Conservation (phyloP, 2,113 vertebrate species). For the Miniopterus natalensis region DNA sequence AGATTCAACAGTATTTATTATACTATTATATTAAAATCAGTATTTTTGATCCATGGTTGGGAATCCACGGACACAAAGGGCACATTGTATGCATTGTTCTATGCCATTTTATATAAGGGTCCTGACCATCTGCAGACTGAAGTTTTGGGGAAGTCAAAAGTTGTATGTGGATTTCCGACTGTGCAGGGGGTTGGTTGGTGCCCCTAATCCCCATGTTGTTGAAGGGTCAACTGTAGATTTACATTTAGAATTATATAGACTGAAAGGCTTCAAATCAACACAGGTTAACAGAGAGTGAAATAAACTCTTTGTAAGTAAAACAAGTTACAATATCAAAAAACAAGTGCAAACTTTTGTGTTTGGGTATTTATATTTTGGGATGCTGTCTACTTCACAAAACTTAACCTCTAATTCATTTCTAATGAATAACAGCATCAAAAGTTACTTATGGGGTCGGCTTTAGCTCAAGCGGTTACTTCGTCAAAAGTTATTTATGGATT, state of each 20-base stretch:
- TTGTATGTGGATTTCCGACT: background rate
- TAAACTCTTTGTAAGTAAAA: conserved; percentile 41
- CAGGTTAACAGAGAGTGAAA: conserved; percentile 45
- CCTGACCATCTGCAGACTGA: background rate
- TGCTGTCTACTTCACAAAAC: conserved; percentile 47
- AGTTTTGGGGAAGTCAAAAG: background rate
- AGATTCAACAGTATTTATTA: background rate
- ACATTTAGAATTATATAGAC: conserved; percentile 34
- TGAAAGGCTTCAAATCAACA: conserved; percentile 61
- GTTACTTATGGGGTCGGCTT: background rate
- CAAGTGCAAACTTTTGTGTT: background rate
- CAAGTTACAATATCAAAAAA: background rate
- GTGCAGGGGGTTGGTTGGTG: no score
- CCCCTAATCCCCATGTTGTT: background rate
- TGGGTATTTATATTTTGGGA: conserved; percentile 3
- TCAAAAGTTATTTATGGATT: background rate
- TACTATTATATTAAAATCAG: background rate
- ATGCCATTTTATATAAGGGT: background rate
- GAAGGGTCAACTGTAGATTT: conserved; percentile 5
- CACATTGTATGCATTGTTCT: background rate
- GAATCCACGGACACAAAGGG: background rate
- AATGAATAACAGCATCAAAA: conserved; percentile 23
- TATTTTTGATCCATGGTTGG: background rate
- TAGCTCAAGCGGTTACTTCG: no score
- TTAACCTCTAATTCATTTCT: conserved; percentile 14